Base-by-base conservation (phyloP, 2,888 invertebrate species). In the Cataglyphis livida region DNA sequence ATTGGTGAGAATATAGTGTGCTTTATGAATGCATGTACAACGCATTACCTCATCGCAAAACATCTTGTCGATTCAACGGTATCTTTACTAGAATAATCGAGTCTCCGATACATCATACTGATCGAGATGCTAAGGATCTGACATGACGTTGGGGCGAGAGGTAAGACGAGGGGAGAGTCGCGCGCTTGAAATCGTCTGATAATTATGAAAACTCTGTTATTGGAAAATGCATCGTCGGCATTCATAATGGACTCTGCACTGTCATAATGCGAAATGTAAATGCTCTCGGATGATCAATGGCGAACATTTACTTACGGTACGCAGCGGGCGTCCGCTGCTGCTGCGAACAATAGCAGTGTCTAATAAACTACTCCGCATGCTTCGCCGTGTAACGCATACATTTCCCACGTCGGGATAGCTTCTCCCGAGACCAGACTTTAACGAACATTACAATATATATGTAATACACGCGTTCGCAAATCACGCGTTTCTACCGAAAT, bases 291-390 rank as follows among this genome's bases (percentile, higher is more conserved):
- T 83, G 82, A 82, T 84, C 84, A 74, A 84, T 73, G 71, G 68
- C 70, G 82, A 76, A 71, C 76, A 76, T 65, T 82, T 76, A 83
- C 82, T 62, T 84, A 75, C 68, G 68, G 62, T 48, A 82, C 87
- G 62, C 64, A 59, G 25, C 32, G 32, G 51, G 61, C 82, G 68
- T n/a, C 54, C 84, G 64, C 44, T 32, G 62, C 32, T 41, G 74
- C 54, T 48, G 59, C 51, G 73, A 81, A 88, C 88, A 88, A 88
- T 84, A 81, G 81, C 75, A 66, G 57, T 12, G 38, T 75, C 62
- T 84, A 85, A 88, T 89, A 89, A 89, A 88, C 88, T 84, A 84
- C 88, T 87, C 83, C 78, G 62, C 82, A 68, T 84, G 74, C 81
- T 61, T 70, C 32, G 76, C 51, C 70, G 68, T 84, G 75, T 83